Conservation (phyloP, 1,140 invertebrate species). For the Heliconius melpomene region DNA sequence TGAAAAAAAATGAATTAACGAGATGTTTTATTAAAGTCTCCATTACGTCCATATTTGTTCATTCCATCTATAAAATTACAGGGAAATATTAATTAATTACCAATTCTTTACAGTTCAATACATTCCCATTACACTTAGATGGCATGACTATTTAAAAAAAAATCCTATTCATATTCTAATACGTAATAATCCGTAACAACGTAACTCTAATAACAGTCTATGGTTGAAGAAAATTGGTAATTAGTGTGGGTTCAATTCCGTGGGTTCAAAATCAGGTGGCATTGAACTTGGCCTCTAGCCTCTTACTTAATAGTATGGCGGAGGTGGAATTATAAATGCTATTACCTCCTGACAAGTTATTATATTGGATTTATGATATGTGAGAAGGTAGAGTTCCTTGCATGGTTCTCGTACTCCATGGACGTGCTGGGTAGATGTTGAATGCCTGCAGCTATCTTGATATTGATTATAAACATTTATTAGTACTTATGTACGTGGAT, state of each 20-base stretch:
- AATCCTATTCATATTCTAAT: conserved; percentile 4
- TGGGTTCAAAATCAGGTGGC: conserved; percentile 51
- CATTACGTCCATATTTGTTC: background rate
- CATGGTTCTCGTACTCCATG: conserved; percentile 12
- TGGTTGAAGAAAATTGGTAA: conserved; percentile 55
- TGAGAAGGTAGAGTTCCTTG: conserved; percentile 6
- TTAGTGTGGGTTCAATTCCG: conserved; percentile 17
- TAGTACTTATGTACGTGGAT: background rate
- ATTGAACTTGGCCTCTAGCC: conserved; percentile 51
- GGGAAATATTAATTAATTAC: background rate
- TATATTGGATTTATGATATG: conserved; percentile 43
- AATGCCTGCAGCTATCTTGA: background rate
- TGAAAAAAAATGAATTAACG: background rate
- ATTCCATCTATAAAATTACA: background rate
- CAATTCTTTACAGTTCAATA: background rate
- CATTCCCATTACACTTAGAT: background rate
- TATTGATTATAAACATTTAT: background rate
- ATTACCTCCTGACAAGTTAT: conserved; percentile 55
- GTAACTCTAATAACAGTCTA: conserved; percentile 18
- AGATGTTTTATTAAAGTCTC: background rate
- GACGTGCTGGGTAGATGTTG: background rate
- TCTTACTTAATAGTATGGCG: conserved; percentile 37
- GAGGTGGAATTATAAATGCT: conserved; percentile 52
- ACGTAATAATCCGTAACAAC: conserved; percentile 25
- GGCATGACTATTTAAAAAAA: background rate